Evolutionary conservation across 2,797 vertebrate genomes (phyloP).

Genomic region (Hirundo rustica): DNA sequence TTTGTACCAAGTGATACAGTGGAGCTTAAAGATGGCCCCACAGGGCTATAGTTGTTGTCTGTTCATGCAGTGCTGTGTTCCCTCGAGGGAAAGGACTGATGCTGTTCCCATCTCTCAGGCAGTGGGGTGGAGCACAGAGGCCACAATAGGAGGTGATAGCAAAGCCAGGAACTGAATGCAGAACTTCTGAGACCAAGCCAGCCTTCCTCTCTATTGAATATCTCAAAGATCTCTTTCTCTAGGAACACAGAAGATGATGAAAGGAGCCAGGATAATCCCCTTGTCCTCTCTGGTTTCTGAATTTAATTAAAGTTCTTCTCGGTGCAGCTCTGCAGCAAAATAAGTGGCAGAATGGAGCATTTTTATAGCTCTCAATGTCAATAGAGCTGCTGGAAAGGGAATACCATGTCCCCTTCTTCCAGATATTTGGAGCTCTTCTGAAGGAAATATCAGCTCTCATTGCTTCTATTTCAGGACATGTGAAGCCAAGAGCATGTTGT

Average conservation of each 20-base stretch:
- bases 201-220: not conserved
- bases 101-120: not conserved
- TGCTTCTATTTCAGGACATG: slow-evolving; percentile 55
- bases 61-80: not conserved
- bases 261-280: slow-evolving; percentile 29
- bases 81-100: not conserved
- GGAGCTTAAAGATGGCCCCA: not conserved
- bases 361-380: not conserved
- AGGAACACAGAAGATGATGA: not conserved
- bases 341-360: not conserved
- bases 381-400: slow-evolving; percentile 18
- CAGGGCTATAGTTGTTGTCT: not conserved
- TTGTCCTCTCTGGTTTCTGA: slow-evolving; percentile 2
- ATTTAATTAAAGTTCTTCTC: slow-evolving; percentile 28
- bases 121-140: not conserved
- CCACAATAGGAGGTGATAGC: not conserved
- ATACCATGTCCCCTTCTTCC: not conserved
- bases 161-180: not conserved
- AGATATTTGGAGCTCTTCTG: slow-evolving; percentile 30
- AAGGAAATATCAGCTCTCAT: slow-evolving; percentile 11
- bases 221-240: slow-evolving; percentile 19
- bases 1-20: not conserved
- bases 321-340: not conserved
- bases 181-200: not conserved
- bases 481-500: slow-evolving; percentile 1